Percentiles rank a stretch among this genome's conserved stretches.
Conservation (phyloP, 2,113 vertebrate genomes). For the Okapia johnstoni region DNA sequence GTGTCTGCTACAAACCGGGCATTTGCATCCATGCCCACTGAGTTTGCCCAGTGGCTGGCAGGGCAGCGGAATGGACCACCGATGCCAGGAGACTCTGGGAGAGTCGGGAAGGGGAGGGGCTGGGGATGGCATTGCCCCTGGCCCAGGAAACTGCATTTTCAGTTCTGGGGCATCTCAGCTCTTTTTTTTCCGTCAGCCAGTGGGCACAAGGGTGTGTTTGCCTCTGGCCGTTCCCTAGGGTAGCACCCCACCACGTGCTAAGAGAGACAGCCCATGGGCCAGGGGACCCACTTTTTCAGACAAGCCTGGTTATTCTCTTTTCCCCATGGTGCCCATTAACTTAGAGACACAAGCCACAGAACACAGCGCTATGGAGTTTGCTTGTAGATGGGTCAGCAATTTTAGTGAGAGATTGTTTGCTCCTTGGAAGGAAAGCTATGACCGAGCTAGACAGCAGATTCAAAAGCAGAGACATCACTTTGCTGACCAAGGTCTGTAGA, state of each 20-base stretch:
- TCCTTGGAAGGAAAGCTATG: not conserved
- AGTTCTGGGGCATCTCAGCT: not conserved
- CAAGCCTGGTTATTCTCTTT: rapidly evolving
- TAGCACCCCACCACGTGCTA: rapidly evolving
- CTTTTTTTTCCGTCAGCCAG: not conserved
- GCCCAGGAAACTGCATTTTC: not conserved
- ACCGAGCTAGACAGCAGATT: rapidly evolving
- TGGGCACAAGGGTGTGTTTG: too few species aligned
- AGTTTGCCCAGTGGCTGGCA: rapidly evolving
- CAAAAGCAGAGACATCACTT: not conserved
- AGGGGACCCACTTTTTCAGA: too few species aligned
- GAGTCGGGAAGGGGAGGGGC: not conserved
- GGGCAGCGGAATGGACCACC: rapidly evolving
- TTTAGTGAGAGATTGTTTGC: not conserved
- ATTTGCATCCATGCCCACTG: rapidly evolving
- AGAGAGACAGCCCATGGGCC: rapidly evolving
- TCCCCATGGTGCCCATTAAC: rapidly evolving
- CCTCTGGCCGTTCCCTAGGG: not conserved
- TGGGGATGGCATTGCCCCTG: not conserved
- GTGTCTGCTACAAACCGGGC: not conserved
- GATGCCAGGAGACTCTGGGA: too few species aligned
- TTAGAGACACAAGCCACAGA: not conserved
- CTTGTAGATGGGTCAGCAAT: not conserved
- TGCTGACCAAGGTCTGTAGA: not conserved
- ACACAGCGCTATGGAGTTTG: rapidly evolving